A percentile compares a stretch with the other conserved stretches of the same genome.
Evolutionary conservation across 2,888 invertebrate genomes (phyloP).

Genomic region (Latheticus oryzae): DNA sequence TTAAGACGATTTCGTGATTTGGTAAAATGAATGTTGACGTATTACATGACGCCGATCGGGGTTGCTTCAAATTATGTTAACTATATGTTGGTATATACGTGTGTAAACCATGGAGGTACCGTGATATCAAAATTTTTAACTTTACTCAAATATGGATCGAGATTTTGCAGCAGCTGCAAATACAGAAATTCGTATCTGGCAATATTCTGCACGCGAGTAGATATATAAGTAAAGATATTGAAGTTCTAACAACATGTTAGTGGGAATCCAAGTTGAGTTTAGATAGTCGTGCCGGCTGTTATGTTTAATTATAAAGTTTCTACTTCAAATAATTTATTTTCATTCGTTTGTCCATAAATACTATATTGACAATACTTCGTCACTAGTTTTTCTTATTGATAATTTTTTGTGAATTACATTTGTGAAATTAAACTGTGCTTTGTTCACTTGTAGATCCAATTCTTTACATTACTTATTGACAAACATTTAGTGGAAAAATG

Average conservation of each 20-base stretch:
- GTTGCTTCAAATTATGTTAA: conserved; percentile 57
- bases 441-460: too few species aligned
- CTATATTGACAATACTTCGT: too few species aligned
- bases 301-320: conserved; percentile 51
- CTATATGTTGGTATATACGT: conserved; percentile 39
- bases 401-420: too few species aligned
- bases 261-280: conserved; percentile 29
- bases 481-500: conserved; percentile 53
- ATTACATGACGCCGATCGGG: conserved; percentile 52
- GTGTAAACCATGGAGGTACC: background rate
- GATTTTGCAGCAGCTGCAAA: conserved; percentile 45
- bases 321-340: conserved; percentile 55
- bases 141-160: conserved; percentile 18
- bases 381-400: too few species aligned
- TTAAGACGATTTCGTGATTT: conserved; percentile 59
- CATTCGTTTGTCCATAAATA: too few species aligned
- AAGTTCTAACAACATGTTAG: conserved; percentile 27
- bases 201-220: conserved; percentile 50
- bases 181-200: conserved; percentile 52
- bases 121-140: background rate
- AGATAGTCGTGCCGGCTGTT: conserved; percentile 44
- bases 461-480: conserved; percentile 51
- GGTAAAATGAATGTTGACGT: conserved; percentile 55
- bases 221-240: conserved; percentile 21
- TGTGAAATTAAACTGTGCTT: too few species aligned